These are phyloP conservation scores for Alviniconcha marisindica DNA, from an alignment of 1,140 invertebrate genomes.

Conservation along the genomic window DNA sequence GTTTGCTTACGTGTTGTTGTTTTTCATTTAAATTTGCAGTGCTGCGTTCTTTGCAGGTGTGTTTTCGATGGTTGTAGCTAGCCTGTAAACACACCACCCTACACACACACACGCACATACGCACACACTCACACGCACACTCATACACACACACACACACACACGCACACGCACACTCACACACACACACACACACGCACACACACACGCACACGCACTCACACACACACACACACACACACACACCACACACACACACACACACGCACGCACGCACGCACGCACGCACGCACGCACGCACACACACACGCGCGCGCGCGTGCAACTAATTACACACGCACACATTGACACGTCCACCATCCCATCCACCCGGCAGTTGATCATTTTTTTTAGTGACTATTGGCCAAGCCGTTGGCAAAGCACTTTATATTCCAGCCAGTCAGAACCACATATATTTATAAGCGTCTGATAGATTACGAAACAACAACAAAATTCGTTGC, in stretches of 20 bases:
- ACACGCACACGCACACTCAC: conserved; percentile 15
- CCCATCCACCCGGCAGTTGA: background rate
- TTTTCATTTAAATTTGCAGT: no score
- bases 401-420: background rate
- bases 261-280: background rate
- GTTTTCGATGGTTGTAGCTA: no score
- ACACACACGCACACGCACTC: conserved; percentile 2
- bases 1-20: no score
- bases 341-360: background rate
- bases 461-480: background rate
- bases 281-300: background rate
- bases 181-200: conserved; percentile 9
- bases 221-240: background rate
- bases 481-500: background rate
- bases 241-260: background rate
- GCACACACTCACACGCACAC: conserved; percentile 19
- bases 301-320: background rate
- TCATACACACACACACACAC: conserved; percentile 9
- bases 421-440: background rate
- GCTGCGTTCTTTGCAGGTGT: no score
- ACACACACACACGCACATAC: conserved; percentile 15
- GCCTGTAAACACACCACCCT: background rate
- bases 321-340: background rate
- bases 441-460: background rate
- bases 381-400: background rate